phyloP scores from a whole-genome alignment of 2,797 vertebrate genomes.

The Oophaga sylvatica region DNA sequence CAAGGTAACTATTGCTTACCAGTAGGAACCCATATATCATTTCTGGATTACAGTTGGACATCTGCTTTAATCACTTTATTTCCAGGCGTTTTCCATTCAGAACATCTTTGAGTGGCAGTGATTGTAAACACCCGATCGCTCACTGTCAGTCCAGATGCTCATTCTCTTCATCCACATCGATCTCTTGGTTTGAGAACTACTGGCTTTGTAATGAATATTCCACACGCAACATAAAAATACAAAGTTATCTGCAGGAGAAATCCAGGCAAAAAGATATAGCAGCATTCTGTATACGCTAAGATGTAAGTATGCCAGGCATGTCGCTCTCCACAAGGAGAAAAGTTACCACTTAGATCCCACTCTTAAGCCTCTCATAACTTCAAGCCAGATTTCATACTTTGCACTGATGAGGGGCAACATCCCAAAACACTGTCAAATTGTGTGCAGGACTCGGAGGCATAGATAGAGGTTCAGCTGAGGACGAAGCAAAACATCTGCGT shows the following conservation, averaged over 20 bases:
- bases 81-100: neutral
- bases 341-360: no score
- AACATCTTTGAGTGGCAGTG: constrained; percentile 3
- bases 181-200: constrained; percentile 1
- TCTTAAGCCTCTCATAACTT: no score
- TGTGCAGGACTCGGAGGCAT: no score
- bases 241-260: constrained; percentile 19
- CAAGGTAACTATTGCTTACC: neutral
- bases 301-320: no score
- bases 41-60: neutral
- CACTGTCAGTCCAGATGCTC: constrained; percentile 27
- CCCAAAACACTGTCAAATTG: no score
- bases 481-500: no score
- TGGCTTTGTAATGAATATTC: constrained; percentile 17
- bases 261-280: neutral
- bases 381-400: no score
- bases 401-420: no score
- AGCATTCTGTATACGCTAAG: no score
- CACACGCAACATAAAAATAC: neutral
- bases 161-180: constrained; percentile 12
- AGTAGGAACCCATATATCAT: neutral
- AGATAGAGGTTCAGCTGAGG: no score
- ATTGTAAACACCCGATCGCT: constrained; percentile 16
- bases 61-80: neutral
- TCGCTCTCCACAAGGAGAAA: no score